Evolutionary conservation across 2,888 invertebrate species (phyloP), one percentile per base, ranked within the genome.

Genomic region (Candidula unifasciata): DNA sequence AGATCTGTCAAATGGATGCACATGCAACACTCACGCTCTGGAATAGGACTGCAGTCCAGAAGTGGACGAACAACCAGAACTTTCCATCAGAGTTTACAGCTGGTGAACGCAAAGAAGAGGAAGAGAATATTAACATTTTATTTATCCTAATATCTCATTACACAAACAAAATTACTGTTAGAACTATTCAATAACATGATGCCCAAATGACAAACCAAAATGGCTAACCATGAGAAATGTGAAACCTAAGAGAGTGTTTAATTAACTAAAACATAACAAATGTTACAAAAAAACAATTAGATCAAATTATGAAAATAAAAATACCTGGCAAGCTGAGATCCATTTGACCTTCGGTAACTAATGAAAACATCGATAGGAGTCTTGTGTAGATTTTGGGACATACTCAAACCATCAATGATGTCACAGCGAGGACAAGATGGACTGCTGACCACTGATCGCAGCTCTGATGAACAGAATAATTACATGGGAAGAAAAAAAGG

Each of bases 331-430:
- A 99, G 94, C 94, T 99, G 99, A 5, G 98, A 99, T 82, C 99
- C 99, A 93, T 98, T 99, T 10, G 98, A 98, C 92, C 99, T 95
- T 89, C 99, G 95, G 93, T 99, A 99, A 94, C 99, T 99, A 90
- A 99, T 98, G 94, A 99, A 99, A 0, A 99, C 99, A 93, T 99
- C 99, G 89, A 88, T 88, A 35, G 85, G 84, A 6, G 83, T 84
- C 73, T 86, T 86, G 3, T 24, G 77, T 37, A 30, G 33, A 16
- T 54, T 66, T 13, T 57, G 68, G 10, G 83, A 74, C 18, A 78
- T 52, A 60, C 57, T 68, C 77, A 57, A 66, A 10, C 66, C 85
- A 37, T 83, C 86, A 24, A 79, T 33, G 33, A 71, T 64, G 81
- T 86, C 86, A 60, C 35, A 80, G 30, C 37, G 82, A 30, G 66